Conservation (phyloP, 2,888 invertebrate species). For the Watsonalla cultraria region DNA sequence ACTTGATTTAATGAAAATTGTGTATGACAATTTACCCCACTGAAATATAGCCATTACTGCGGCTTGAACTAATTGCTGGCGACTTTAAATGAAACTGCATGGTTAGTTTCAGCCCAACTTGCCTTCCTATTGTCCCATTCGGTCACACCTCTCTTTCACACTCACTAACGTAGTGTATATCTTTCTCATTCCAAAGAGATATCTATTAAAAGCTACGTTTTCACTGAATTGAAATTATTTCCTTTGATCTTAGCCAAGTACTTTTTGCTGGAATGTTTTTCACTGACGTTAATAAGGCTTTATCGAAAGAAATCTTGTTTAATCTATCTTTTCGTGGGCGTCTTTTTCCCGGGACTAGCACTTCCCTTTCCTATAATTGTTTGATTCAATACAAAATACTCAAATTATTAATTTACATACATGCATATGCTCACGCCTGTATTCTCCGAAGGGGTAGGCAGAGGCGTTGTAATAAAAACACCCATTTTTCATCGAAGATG, state of each 20-base stretch:
- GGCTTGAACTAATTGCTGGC: constrained; percentile 32
- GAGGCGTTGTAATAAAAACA: no score
- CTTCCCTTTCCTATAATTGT: no score
- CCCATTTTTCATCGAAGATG: no score
- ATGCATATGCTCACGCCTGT: no score
- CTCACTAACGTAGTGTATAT: constrained; percentile 4
- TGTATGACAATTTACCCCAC: constrained; percentile 20
- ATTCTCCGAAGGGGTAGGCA: no score
- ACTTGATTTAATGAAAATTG: background rate
- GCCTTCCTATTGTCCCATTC: constrained; percentile 25
- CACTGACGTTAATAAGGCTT: no score
- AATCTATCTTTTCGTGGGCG: no score
- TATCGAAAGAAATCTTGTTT: no score
- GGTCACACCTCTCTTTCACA: constrained; percentile 12
- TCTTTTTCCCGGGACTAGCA: no score
- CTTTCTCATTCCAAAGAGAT: constrained; percentile 15
- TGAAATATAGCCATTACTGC: constrained; percentile 24
- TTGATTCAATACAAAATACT: no score
- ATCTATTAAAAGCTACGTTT: constrained; percentile 28
- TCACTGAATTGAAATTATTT: constrained; percentile 28
- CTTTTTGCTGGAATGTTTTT: background rate
- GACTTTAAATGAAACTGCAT: constrained; percentile 38
- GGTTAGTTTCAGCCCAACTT: constrained; percentile 39
- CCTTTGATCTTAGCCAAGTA: constrained; percentile 23
- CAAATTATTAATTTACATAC: no score